Percentiles rank a stretch among this genome's conserved stretches.
Conservation (phyloP, 2,797 vertebrate species). For the Amblyraja radiata region DNA sequence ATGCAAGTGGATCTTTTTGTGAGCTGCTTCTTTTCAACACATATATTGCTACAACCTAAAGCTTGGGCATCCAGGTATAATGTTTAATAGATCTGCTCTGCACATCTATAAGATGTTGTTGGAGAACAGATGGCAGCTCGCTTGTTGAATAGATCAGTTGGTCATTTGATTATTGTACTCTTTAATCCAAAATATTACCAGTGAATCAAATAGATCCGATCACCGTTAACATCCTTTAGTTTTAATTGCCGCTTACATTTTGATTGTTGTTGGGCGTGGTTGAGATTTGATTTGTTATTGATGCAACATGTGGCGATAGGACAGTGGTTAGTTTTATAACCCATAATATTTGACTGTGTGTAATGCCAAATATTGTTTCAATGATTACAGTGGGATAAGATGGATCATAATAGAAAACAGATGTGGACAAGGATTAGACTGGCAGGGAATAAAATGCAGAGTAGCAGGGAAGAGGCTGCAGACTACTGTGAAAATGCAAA, state of each 20-base stretch:
- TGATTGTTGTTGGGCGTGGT: not conserved
- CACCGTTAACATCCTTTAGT: not conserved
- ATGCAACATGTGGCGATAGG: not conserved
- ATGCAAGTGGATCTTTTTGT: not conserved
- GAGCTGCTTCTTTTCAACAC: not conserved
- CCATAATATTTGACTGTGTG: not conserved
- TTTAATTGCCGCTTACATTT: not conserved
- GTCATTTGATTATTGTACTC: not conserved
- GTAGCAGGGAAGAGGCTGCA: not conserved
- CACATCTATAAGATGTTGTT: not conserved
- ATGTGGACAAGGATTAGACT: not conserved
- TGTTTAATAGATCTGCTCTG: too few relatives aligned
- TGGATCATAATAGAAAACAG: not conserved
- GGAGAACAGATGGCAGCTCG: not conserved
- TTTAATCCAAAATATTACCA: not conserved
- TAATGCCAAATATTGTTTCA: not conserved
- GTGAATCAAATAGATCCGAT: not conserved
- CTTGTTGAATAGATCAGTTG: not conserved
- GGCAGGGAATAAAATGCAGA: not conserved
- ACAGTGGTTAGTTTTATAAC: not conserved
- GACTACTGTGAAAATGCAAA: not conserved
- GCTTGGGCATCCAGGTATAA: not conserved
- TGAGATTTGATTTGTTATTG: not conserved
- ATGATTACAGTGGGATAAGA: conserved; percentile 16
- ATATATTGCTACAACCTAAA: not conserved